phyloP scores from a whole-genome alignment of 2,888 invertebrate genomes.

The Dynastes hyllus region DNA sequence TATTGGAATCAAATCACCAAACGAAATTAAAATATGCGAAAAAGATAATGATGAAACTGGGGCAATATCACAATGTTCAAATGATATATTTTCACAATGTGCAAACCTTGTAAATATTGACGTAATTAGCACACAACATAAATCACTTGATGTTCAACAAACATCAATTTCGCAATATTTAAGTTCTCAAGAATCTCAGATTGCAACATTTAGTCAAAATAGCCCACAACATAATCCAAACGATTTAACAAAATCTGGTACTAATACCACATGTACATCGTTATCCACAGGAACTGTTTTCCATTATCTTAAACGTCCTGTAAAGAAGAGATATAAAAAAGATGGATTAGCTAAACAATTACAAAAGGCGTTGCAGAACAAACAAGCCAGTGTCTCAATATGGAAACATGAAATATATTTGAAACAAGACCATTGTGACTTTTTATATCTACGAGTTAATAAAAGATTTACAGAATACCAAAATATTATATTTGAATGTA shows the following conservation, averaged over 20 bases:
- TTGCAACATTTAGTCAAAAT: background rate
- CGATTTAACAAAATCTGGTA: background rate
- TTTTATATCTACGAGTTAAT: slow-evolving; percentile 57
- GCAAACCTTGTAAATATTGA: slow-evolving; percentile 53
- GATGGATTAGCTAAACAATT: slow-evolving; percentile 72
- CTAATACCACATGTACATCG: background rate
- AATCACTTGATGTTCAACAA: too few relatives aligned
- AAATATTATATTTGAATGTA: slow-evolving; percentile 60
- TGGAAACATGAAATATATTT: slow-evolving; percentile 75
- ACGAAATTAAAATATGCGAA: background rate
- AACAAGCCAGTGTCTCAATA: slow-evolving; percentile 70
- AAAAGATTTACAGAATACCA: slow-evolving; percentile 62
- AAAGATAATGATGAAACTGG: background rate
- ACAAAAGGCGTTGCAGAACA: slow-evolving; percentile 71
- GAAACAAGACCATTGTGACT: slow-evolving; percentile 63
- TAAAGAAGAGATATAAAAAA: slow-evolving; percentile 70
- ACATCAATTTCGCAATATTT: slow-evolving; percentile 27
- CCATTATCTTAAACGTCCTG: slow-evolving; percentile 57
- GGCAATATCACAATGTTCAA: slow-evolving; percentile 16
- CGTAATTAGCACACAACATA: slow-evolving; percentile 50
- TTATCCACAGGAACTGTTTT: slow-evolving; percentile 8
- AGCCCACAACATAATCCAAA: background rate
- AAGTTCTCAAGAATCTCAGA: background rate
- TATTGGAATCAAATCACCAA: background rate
- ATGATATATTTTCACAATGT: slow-evolving; percentile 23